Base-by-base conservation (phyloP, 2,888 invertebrate species). In the Ptychoptera contaminata region DNA sequence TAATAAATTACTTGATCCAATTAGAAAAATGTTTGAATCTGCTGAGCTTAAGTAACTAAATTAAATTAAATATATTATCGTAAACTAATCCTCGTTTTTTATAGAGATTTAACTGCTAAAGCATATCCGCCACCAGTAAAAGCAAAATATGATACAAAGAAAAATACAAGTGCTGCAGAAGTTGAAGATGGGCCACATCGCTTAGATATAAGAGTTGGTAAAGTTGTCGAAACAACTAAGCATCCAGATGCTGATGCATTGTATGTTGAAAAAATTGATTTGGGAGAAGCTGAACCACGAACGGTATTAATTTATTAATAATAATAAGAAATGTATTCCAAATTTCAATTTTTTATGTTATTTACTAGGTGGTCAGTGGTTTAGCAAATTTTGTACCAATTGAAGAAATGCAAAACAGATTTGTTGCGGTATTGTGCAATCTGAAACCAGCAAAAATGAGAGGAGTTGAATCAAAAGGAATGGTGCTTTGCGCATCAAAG, bases 381-480 rank as follows among this genome's bases (percentile, higher is more conserved):
- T 71, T 98, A 50, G 97, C 94, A 0, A 87, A 90, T 58, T 90
- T 77, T 68, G 82, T 94, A 14, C 81, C 91, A 10, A 70, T 90
- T 43, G 90, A 93, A 57, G 79, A 93, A 66, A 86, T 97, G 82
- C 73, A 82, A 57, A 75, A 91, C 56, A 75, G 91, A 47, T 70
- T 86, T 65, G 96, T 94, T 6, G 83, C 97, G 5, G 87, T 97
- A 3, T 68, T 98, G 42, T 93, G 93, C 55, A 98, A 98, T 65
- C 73, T 98, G 42, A 98, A 98, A 68, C 82, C 97, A 34, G 92
- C 91, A 11, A 97, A 94, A 72, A 87, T 97, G 81, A 74, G 94
- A 51, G 93, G 94, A 42, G 70, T 94, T 29, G 79, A 84, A 53
- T 93, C 93, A 0, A 79, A 82, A 60, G 94, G 91, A 49, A 93